A percentile compares a stretch with the other conserved stretches of the same genome.
These are phyloP conservation scores for Callipepla californica DNA, from an alignment of 2,113 vertebrate species.

Conservation along the genomic window DNA sequence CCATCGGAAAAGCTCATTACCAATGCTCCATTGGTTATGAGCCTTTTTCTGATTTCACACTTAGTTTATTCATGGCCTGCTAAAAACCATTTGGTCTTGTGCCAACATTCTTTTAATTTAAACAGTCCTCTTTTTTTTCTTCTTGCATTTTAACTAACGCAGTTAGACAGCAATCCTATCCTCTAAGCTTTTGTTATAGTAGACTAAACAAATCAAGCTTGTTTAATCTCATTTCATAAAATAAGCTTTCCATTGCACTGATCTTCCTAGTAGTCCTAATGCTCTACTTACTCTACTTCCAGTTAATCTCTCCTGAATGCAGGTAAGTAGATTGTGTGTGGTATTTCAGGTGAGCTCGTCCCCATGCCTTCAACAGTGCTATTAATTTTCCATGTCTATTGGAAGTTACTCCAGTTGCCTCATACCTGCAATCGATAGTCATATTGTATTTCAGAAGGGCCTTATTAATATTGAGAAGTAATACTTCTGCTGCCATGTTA, in stretches of 20 bases:
- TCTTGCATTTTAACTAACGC: background rate
- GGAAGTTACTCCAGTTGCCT: background rate
- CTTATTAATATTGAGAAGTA: background rate
- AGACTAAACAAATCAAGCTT: constrained; percentile 28
- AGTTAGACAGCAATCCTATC: background rate
- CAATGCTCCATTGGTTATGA: background rate
- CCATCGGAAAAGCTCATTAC: background rate
- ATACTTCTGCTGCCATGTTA: background rate
- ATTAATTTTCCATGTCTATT: background rate
- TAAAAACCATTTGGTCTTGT: background rate
- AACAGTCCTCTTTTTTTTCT: background rate
- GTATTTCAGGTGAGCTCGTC: background rate
- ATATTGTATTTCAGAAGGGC: background rate
- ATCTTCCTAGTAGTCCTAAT: background rate
- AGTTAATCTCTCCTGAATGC: background rate
- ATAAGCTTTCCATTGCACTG: background rate
- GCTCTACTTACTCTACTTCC: background rate
- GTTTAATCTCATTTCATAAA: constrained; percentile 10
- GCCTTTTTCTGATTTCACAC: background rate
- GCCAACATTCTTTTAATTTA: background rate
- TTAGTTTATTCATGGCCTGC: background rate
- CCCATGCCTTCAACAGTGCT: background rate
- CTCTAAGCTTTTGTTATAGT: background rate
- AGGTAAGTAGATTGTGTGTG: background rate
- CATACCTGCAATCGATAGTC: background rate